phyloP scores from a whole-genome alignment of 2,113 vertebrate genomes.

The Zapornia atra region DNA sequence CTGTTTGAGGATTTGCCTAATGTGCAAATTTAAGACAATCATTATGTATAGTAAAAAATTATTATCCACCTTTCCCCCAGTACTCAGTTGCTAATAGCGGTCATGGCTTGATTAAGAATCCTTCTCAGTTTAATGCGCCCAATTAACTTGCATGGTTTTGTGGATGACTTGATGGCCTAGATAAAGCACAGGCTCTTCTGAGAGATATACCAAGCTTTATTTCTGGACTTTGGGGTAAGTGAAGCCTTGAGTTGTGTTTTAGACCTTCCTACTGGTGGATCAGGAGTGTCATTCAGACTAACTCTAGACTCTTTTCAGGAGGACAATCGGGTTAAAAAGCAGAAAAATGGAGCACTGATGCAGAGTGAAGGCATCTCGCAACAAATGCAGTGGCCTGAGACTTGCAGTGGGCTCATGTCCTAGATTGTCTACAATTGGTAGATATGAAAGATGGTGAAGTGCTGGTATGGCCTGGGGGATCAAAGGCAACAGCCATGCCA shows the following conservation, averaged over 20 bases:
- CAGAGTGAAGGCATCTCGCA: not conserved
- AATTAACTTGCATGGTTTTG: conserved; percentile 39
- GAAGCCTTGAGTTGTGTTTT: not conserved
- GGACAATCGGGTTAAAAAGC: not conserved
- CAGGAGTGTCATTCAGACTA: conserved; percentile 3
- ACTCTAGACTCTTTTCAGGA: not conserved
- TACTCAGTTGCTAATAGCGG: conserved; percentile 8
- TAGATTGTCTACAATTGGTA: not conserved
- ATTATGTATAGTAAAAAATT: conserved; percentile 40
- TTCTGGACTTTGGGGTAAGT: conserved; percentile 28
- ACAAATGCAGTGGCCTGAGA: not conserved
- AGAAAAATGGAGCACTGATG: not conserved
- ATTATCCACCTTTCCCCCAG: conserved; percentile 8
- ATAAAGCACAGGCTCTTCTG: not conserved
- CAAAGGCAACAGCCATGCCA: not conserved
- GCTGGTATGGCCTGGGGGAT: not conserved
- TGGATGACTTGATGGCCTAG: conserved; percentile 26
- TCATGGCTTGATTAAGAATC: conserved; percentile 47
- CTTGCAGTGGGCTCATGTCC: not conserved
- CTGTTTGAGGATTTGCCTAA: conserved; percentile 38
- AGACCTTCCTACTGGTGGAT: not conserved
- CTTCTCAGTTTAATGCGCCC: conserved; percentile 49
- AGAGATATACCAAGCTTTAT: not conserved
- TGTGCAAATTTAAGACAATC: conserved; percentile 46
- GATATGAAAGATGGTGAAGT: not conserved